Evolutionary conservation across 1,140 invertebrate genomes (phyloP), one percentile per base, ranked within the genome.

Genomic region (Protaetia brevitarsis): DNA sequence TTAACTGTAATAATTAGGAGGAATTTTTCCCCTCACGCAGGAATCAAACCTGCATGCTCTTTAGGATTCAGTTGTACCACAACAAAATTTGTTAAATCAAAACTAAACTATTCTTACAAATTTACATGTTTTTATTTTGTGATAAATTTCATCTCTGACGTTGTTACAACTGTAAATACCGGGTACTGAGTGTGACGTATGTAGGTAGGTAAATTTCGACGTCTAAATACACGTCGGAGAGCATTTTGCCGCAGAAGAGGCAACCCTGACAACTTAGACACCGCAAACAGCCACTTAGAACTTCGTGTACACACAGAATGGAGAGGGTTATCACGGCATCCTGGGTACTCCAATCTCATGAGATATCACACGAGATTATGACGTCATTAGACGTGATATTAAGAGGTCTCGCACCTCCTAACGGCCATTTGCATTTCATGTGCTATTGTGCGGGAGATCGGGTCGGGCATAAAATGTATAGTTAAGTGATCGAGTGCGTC

Each of bases 291-390:
- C 13, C 41, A 51, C 41, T 51, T 51, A 51, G 41, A 51, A 51
- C 19, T 51, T 51, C 41, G 41, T 51, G 41, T 51, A 51, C 11
- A 51, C 41, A 51, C 19, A 45, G 41, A 51, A 59, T 51, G 19
- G 41, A 66, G 59, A 66, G 65, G 65, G 65, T 66, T 66, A 66
- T 66, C 65, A 62, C 59, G 58, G 63, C 45, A 63, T 65, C 63
- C 62, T 60, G 59, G 56, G 63, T 60, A 61, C 68, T 56, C 45
- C 68, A 69, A 66, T 66, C 64, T 69, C 68, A 29, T 23, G 60
- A 69, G 68, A 69, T 69, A 69, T 69, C 68, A 69, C 68, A 69
- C 65, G 65, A 69, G 68, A 69, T 69, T 69, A 69, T 66, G 68
- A 69, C 65, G 62, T 66, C 65, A 69, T 69, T 69, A 69, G 64